Base-by-base conservation (phyloP, 2,888 invertebrate genomes). In the Polymixis lichenea region DNA sequence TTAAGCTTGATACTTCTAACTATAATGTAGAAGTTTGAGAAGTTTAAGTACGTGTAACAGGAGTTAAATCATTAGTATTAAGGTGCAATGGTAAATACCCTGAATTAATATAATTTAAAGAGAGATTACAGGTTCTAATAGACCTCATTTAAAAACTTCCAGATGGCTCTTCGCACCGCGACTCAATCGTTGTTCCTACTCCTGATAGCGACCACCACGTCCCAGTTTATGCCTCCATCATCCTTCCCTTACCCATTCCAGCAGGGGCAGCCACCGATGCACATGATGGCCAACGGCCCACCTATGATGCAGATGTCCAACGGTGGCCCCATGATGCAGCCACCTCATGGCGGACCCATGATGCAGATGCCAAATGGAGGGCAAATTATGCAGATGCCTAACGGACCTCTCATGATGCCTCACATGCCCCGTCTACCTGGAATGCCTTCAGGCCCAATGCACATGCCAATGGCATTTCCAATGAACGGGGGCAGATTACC, bases 401-500 rank as follows among this genome's bases (percentile, higher is more conserved):
- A 78, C 6, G 87, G 88, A 86, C 51, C 53, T 2, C 7, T 51
- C 6, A 77, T 88, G 68, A 88, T 87, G 72, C 88, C 87, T 11
- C 90, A 89, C n/a, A 80, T 90, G 65, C 87, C 90, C 22, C 87
- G 87, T 15, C 86, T 90, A 28, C 81, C 86, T 17, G 86, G 85
- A 15, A 87, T 86, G 78, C 62, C 83, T 3, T 75, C 78, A 67
- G 83, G 87, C 62, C 85, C 89, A 1, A 89, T 93, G 88, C 72
- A n/a, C 0, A 72, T 86, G 69, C 86, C 88, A 7, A 86, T 87
- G 80, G 82, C 87, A 5, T 88, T 86, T 25, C 89, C 89, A 1
- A 86, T 92, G 81, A 83, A 86, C 4, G 92, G 91, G 5, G 91
- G 88, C 13, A 92, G 92, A 60, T 79, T 95, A 51, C 95, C 95